Evolutionary conservation across 2,888 invertebrate species (phyloP).

Genomic region (Stenurella melanura): DNA sequence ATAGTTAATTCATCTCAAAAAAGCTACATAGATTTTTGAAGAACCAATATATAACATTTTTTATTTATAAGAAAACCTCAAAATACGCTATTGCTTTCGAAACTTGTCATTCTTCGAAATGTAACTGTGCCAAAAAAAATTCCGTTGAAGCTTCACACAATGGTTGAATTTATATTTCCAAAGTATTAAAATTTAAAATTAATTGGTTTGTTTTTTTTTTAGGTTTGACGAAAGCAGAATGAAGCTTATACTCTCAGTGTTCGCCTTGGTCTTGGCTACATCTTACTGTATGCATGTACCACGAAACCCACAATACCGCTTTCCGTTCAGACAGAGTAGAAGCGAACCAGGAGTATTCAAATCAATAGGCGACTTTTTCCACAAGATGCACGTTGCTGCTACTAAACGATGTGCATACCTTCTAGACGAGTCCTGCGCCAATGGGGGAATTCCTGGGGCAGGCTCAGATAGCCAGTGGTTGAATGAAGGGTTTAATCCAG

Average conservation of each 20-base stretch:
- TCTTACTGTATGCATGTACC: constrained; percentile 18
- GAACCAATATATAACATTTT: no score
- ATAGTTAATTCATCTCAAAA: no score
- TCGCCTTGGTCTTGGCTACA: constrained; percentile 7
- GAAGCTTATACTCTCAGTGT: constrained; percentile 12
- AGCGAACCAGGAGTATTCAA: constrained; percentile 36
- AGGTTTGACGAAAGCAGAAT: constrained; percentile 11
- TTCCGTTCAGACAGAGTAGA: constrained; percentile 1
- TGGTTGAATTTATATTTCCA: no score
- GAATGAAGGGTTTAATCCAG: neutral
- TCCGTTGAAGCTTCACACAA: no score
- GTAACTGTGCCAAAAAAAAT: no score
- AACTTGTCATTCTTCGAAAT: no score
- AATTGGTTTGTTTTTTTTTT: neutral
- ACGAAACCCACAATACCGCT: neutral
- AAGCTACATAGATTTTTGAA: no score
- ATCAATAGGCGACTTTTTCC: constrained; percentile 48
- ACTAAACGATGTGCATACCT: constrained; percentile 68
- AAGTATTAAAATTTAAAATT: no score
- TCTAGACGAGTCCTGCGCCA: constrained; percentile 73
- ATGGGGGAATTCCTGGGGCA: constrained; percentile 58
- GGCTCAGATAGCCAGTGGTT: constrained; percentile 50
- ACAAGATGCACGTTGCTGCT: constrained; percentile 42
- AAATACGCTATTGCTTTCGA: no score
- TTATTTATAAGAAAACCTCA: no score